Conservation (phyloP, 2,113 vertebrate genomes). For the Amia ocellicauda region DNA sequence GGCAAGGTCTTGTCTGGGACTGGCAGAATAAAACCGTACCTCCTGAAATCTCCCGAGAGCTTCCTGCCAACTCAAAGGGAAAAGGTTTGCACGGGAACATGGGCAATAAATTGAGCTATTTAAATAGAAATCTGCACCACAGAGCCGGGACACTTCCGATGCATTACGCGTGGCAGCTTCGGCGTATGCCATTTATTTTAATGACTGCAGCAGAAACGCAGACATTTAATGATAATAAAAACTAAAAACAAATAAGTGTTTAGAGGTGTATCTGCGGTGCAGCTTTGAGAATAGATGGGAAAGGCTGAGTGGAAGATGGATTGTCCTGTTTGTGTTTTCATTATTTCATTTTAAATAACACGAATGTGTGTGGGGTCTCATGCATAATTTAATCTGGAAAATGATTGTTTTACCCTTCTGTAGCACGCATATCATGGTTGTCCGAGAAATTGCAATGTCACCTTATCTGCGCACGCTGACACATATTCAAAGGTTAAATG, state of each 20-base stretch:
- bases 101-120: too few species aligned
- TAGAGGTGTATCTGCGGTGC: conserved; percentile 34
- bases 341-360: conserved; percentile 43
- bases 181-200: too few species aligned
- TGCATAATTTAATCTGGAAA: conserved; percentile 41
- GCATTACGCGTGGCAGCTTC: too few species aligned
- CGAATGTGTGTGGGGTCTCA: conserved; percentile 34
- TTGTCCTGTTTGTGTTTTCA: conserved; percentile 38
- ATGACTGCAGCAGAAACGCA: too few species aligned
- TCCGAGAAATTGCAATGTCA: conserved; percentile 21
- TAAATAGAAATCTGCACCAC: too few species aligned
- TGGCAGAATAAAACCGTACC: too few species aligned
- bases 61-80: too few species aligned
- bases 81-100: too few species aligned
- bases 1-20: too few species aligned
- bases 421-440: conserved; percentile 26
- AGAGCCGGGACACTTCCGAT: too few species aligned
- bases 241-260: background rate
- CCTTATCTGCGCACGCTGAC: background rate
- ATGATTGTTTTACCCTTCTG: conserved; percentile 14
- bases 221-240: too few species aligned
- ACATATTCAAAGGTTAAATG: conserved; percentile 1
- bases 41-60: too few species aligned
- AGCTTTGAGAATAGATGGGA: conserved; percentile 19
- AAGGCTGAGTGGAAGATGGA: conserved; percentile 32